Percentiles rank a stretch among this genome's conserved stretches.
Conservation (phyloP, 2,888 invertebrate species). For the Trisateles emortualis region DNA sequence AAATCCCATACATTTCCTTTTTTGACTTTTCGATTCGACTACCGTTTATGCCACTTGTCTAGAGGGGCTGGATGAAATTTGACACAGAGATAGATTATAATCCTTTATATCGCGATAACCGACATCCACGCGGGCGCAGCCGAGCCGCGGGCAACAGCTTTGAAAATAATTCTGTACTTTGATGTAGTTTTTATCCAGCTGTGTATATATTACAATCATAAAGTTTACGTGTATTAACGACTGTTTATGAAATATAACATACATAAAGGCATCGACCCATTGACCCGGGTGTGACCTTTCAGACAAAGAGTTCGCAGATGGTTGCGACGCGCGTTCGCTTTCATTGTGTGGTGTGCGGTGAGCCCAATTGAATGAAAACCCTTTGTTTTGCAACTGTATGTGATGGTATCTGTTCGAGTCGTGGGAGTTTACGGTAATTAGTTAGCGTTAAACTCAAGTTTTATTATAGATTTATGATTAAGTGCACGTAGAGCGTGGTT, state of each 20-base stretch:
- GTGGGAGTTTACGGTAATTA: slow-evolving; percentile 37
- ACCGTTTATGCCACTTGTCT: too few relatives aligned
- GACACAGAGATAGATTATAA: too few relatives aligned
- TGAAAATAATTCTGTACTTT: too few relatives aligned
- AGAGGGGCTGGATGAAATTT: too few relatives aligned
- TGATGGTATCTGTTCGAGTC: slow-evolving; percentile 42
- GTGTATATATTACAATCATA: too few relatives aligned
- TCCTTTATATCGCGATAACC: too few relatives aligned
- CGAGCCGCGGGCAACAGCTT: too few relatives aligned
- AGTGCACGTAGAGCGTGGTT: background rate
- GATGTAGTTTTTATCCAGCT: too few relatives aligned
- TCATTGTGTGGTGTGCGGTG: slow-evolving; percentile 41
- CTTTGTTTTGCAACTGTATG: slow-evolving; percentile 58
- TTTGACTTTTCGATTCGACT: too few relatives aligned
- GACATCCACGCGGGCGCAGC: too few relatives aligned
- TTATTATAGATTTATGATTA: background rate
- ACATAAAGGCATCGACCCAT: slow-evolving; percentile 41
- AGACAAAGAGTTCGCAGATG: slow-evolving; percentile 51
- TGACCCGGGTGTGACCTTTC: slow-evolving; percentile 47
- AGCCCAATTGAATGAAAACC: slow-evolving; percentile 53
- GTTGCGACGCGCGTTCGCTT: slow-evolving; percentile 52
- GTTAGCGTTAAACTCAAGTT: slow-evolving; percentile 18
- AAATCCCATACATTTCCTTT: too few relatives aligned
- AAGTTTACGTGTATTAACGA: background rate
- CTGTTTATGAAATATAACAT: slow-evolving; percentile 29